Base-by-base conservation (phyloP, 2,888 invertebrate species). In the Carterocephalus palaemon region DNA sequence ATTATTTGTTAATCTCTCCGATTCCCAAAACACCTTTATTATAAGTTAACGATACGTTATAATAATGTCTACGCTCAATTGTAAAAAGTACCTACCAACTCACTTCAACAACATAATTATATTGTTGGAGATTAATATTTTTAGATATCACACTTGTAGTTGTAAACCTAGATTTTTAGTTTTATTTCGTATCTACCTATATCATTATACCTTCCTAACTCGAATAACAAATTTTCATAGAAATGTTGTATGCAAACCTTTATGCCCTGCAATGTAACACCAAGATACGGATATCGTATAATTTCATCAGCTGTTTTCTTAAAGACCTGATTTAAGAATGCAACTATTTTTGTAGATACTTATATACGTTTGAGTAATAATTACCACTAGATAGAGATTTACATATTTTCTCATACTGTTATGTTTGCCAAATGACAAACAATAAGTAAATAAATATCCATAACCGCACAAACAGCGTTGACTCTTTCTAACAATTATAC, bases 341-440 rank as follows among this genome's bases (percentile, higher is more conserved):
- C 73, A 79, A 84, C 85, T 86, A 86, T 86, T 86, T 86, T 86
- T 86, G 84, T 86, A 86, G 85, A 79, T 75, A 73, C 74, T 67
- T 75, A 78, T 83, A 79, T 82, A 77, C 78, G 59, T 84, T 84
- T 79, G 70, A 76, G 28, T 34, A 42, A 34, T 34, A 22, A 43
- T 72, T 80, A 83, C 80, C 77, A 77, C 75, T 85, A 81, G 70
- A 81, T 82, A 84, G 75, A 84, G 60, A 75, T 79, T 78, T 71
- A 77, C 65, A 71, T 59, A 81, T 84, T 84, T 83, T 84, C 75
- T 73, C 82, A 81, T 68, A 72, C 62, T 72, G 74, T 82, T 83
- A 73, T 66, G 75, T 85, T 84, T 79, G 72, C 73, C 67, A 64
- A 69, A 61, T 58, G 66, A 70, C 68, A 74, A 73, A 70, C 66